Evolutionary conservation across 2,797 vertebrate species (phyloP), one percentile per base, ranked within the genome.

Genomic region (Falco novaeseelandiae): DNA sequence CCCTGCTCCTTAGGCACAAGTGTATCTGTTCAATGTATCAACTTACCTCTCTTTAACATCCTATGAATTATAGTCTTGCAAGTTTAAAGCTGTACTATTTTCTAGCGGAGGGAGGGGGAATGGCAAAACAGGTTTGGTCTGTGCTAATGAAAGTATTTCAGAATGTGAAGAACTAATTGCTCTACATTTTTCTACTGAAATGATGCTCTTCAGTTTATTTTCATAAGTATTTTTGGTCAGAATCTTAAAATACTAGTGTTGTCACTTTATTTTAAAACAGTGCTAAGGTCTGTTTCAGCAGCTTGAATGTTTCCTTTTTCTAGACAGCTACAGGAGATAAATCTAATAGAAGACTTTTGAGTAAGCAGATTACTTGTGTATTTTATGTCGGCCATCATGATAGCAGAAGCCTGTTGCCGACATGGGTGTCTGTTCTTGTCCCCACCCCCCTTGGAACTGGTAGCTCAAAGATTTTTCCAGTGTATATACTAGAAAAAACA

Each of bases 161-260:
- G 21, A 21, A 29, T 34, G n/a, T 26, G 44, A 71, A 76, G 38
- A 79, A 12, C 27, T 62, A 14, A 34, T 51, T 30, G 3, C 9
- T 58, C 17, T 9, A 0, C 0, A 0, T 44, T 84, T 51, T 73
- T 42, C 29, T 76, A 0, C 42, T 48, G 54, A 59, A 14, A 4
- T 15, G 30, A 34, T 72, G 49, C n/a, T 82, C 42, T 51, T 51
- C 20, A 16, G 23, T 70, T 52, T 42, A 4, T 87, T 74, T 70
- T 49, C 32, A 4, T 38, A 20, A 5, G 6, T 63, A 14, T 57
- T 80, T 83, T 76, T 32, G 13, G 12, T 40, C 36, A 38, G 51
- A n/a, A 36, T 57, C 48, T 30, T 10, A 9, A 30, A 27, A 9
- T 22, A 17, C 22, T 23, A 3, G 0, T 23, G 5, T 34, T 62